A percentile compares a stretch with the other conserved stretches of the same genome.
Evolutionary conservation across 2,888 invertebrate species (phyloP).

Genomic region (Mythimna pallens): DNA sequence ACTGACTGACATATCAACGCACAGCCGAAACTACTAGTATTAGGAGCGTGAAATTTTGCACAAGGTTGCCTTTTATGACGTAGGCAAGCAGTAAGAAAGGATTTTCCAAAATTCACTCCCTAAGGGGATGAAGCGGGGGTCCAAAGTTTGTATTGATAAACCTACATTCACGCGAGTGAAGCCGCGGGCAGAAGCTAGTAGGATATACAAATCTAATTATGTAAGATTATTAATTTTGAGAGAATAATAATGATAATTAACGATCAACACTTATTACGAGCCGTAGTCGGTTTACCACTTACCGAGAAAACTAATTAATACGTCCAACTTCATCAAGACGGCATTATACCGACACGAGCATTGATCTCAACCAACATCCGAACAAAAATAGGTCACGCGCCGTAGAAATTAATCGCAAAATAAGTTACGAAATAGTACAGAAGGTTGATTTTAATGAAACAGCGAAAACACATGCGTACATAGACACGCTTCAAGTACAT

Average conservation of each 20-base stretch:
- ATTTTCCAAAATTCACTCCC: no score
- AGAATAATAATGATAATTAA: slow-evolving; percentile 9
- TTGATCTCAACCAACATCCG: slow-evolving; percentile 35
- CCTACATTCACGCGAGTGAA: no score
- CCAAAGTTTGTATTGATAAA: no score
- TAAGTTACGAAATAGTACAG: slow-evolving; percentile 1
- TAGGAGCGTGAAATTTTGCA: no score
- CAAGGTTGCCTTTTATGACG: no score
- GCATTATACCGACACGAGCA: slow-evolving; percentile 27
- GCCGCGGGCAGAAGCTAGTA: no score
- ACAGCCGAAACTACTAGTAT: no score
- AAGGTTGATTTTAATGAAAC: background rate
- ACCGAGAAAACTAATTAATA: slow-evolving; percentile 39
- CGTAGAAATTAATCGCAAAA: slow-evolving; percentile 32
- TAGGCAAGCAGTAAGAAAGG: no score
- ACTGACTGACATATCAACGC: no score
- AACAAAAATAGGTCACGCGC: slow-evolving; percentile 42
- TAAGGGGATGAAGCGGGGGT: no score
- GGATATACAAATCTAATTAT: background rate
- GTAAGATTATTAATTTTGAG: background rate
- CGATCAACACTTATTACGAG: slow-evolving; percentile 18
- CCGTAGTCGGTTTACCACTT: slow-evolving; percentile 11
- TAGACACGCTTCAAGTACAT: background rate
- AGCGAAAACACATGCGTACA: background rate
- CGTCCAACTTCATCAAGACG: slow-evolving; percentile 20